A percentile compares a stretch with the other conserved stretches of the same genome.
Evolutionary conservation across 2,113 vertebrate genomes (phyloP).

Genomic region (Pomatostomus ruficeps): DNA sequence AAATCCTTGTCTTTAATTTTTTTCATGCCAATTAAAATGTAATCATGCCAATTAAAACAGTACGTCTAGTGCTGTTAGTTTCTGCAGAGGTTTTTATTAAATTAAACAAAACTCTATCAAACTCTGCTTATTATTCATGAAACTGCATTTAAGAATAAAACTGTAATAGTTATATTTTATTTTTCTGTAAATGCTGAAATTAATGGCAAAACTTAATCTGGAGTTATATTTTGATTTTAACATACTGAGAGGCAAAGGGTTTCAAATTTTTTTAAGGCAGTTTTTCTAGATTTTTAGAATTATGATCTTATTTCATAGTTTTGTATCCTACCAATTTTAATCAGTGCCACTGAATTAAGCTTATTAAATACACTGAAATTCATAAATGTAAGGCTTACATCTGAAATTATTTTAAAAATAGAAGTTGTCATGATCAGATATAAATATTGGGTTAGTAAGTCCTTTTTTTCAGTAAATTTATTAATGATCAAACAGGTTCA

Average conservation of each 20-base stretch:
- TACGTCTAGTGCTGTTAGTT: slow-evolving; percentile 64
- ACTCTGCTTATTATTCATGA: slow-evolving; percentile 58
- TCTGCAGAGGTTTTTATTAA: slow-evolving; percentile 66
- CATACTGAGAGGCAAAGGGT: not conserved
- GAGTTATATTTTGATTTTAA: slow-evolving; percentile 24
- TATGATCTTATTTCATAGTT: slow-evolving; percentile 17
- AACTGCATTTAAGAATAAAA: slow-evolving; percentile 54
- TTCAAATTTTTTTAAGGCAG: not conserved
- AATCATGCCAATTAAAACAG: slow-evolving; percentile 84
- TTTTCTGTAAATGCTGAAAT: slow-evolving; percentile 46
- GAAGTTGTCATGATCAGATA: not conserved
- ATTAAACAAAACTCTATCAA: slow-evolving; percentile 69
- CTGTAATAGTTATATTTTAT: slow-evolving; percentile 8
- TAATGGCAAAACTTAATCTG: slow-evolving; percentile 26
- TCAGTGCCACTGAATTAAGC: not conserved
- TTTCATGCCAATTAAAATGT: slow-evolving; percentile 88
- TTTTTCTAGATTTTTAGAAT: slow-evolving; percentile 16
- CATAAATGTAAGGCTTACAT: not conserved
- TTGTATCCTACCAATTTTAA: not conserved
- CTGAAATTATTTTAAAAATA: not conserved
- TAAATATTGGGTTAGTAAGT: not conserved
- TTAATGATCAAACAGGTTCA: not conserved
- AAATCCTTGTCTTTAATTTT: slow-evolving; percentile 81
- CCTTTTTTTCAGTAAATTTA: not conserved
- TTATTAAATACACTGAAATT: not conserved